Evolutionary conservation across 2,888 invertebrate species (phyloP), one percentile per base, ranked within the genome.

Genomic region (Andrena hattorfiana): DNA sequence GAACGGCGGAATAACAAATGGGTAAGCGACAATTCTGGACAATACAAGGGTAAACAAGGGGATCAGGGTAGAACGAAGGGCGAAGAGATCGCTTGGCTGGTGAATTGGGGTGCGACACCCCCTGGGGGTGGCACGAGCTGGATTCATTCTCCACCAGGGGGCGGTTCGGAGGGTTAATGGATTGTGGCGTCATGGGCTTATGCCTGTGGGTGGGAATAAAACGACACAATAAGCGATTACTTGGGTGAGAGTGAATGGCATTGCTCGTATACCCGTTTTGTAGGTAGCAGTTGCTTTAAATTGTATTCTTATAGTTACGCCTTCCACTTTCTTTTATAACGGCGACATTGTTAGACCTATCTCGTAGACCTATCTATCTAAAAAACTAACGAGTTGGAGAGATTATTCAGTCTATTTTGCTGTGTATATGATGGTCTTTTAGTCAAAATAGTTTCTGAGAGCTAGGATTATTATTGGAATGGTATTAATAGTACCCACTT

Each of bases 31-130:
- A 80, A 82, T 87, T 86, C 87, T 86, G 88, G 93, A 94, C 92
- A 92, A 94, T 93, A 93, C 92, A 92, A 92, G 87, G 89, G 93
- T 94, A 94, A 94, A 94, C 94, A 94, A 93, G 89, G 70, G 85
- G 90, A 93, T 77, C 92, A 93, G 93, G 93, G 83, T 75, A 83
- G 51, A 89, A 94, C 91, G 86, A 85, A 10, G 7, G 20, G 26
- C 3, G 62, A 80, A 83, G 92, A 93, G 93, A 91, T 93, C 62
- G 85, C 68, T 71, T 70, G 82, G 42, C 83, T 60, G 67, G 72
- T 71, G 87, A 89, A 89, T 89, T 90, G 87, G 91, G 87, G 85
- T 87, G 87, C 87, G 86, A 89, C 90, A 89, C 89, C 26, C 68
- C 79, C 48, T 88, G 81, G 91, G 92, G 91, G 89, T 90, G 89